These are phyloP conservation scores for Microplitis deprimator DNA, from an alignment of 2,888 invertebrate species.

Conservation along the genomic window DNA sequence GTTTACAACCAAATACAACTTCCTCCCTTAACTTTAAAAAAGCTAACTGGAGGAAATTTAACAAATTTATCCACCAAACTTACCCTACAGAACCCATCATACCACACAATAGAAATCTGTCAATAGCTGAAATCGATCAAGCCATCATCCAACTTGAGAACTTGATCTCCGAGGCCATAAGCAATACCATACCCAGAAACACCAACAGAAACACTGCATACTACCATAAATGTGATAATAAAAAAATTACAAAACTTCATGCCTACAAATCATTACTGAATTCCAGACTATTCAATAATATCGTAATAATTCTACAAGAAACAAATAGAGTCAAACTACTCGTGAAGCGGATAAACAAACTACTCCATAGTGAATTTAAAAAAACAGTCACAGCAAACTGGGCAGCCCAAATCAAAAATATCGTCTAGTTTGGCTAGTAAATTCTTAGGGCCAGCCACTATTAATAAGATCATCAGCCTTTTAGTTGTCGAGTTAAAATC, in stretches of 20 bases:
- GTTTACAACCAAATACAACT: neutral
- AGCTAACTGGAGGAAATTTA: conserved; percentile 28
- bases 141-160: neutral
- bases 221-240: conserved; percentile 1
- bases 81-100: neutral
- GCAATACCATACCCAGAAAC: neutral
- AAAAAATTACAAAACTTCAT: conserved; percentile 9
- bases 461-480: too few relatives aligned
- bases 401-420: too few relatives aligned
- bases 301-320: neutral
- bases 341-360: too few relatives aligned
- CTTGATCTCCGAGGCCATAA: neutral
- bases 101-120: conserved; percentile 2
- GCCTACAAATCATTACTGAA: neutral
- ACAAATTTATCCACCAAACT: neutral
- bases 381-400: too few relatives aligned
- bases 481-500: too few relatives aligned
- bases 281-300: neutral
- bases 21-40: neutral
- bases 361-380: too few relatives aligned
- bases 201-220: neutral
- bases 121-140: conserved; percentile 27
- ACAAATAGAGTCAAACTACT: too few relatives aligned
- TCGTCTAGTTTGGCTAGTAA: too few relatives aligned
- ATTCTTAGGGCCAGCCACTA: too few relatives aligned